Conservation (phyloP, 2,113 vertebrate species). For the Protobothrops flavoviridis region DNA sequence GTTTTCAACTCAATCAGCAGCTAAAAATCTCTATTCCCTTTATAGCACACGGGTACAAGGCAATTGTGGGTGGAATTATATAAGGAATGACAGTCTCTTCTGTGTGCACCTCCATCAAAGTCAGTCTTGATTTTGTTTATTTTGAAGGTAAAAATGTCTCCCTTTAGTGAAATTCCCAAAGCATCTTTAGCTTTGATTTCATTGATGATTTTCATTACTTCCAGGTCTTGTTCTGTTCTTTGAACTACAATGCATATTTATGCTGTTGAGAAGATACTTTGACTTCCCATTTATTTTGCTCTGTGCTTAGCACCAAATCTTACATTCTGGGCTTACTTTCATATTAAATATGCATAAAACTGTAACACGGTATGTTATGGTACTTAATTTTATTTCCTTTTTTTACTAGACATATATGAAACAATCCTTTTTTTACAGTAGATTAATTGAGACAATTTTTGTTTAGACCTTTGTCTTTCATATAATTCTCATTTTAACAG, state of each 20-base stretch:
- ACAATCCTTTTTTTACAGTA: not conserved
- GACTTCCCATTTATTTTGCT: not conserved
- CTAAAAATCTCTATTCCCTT: not conserved
- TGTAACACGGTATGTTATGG: not conserved
- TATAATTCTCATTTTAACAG: not conserved
- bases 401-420: not conserved
- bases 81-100: not conserved
- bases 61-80: no score
- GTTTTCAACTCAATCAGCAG: not conserved
- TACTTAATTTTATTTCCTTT: not conserved
- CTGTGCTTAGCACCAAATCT: not conserved
- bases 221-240: not conserved
- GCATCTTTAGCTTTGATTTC: not conserved
- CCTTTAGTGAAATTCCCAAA: not conserved
- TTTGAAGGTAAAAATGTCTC: not conserved
- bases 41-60: not conserved
- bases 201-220: not conserved
- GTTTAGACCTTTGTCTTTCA: not conserved
- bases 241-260: not conserved
- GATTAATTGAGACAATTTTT: not conserved
- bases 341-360: not conserved
- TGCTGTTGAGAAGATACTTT: not conserved
- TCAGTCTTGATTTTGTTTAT: constrained; percentile 9
- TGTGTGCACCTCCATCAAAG: not conserved
- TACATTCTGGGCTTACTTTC: not conserved